These are phyloP conservation scores for Panthera leo DNA, from an alignment of 2,113 vertebrate genomes.

Conservation along the genomic window DNA sequence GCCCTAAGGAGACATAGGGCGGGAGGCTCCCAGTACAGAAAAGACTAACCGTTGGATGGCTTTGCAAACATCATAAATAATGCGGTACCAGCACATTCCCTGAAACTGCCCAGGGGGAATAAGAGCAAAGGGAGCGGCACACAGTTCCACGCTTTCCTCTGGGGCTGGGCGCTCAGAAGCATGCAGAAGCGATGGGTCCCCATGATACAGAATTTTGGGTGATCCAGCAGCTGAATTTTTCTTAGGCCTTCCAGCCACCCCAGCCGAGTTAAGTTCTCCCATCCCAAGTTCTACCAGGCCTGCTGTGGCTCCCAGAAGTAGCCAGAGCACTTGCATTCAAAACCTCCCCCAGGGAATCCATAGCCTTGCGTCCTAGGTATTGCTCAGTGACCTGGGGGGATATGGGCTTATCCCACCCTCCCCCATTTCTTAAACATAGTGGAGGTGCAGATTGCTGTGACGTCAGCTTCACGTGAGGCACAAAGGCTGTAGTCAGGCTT, in stretches of 20 bases:
- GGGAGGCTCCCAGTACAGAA: background rate
- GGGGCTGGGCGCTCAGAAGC: background rate
- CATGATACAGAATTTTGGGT: background rate
- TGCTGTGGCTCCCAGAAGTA: background rate
- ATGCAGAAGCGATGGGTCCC: background rate
- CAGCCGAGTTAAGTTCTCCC: background rate
- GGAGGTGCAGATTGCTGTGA: too few species aligned
- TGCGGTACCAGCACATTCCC: background rate
- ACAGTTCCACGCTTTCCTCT: background rate
- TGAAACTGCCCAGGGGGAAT: background rate
- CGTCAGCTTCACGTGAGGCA: fast-evolving
- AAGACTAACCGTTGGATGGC: background rate
- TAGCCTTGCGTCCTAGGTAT: background rate
- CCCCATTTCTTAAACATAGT: background rate
- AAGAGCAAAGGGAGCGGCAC: background rate
- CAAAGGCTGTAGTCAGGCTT: background rate
- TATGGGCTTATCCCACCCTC: fast-evolving
- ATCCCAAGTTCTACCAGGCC: background rate
- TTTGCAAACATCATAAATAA: background rate
- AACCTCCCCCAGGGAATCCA: fast-evolving
- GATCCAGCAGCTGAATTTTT: background rate
- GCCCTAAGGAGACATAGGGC: background rate
- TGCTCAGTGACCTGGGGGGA: fast-evolving
- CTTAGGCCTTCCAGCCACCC: background rate
- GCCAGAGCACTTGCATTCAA: background rate